These are phyloP conservation scores for Ceratothoa steindachneri DNA, from an alignment of 2,888 invertebrate genomes.

Conservation along the genomic window DNA sequence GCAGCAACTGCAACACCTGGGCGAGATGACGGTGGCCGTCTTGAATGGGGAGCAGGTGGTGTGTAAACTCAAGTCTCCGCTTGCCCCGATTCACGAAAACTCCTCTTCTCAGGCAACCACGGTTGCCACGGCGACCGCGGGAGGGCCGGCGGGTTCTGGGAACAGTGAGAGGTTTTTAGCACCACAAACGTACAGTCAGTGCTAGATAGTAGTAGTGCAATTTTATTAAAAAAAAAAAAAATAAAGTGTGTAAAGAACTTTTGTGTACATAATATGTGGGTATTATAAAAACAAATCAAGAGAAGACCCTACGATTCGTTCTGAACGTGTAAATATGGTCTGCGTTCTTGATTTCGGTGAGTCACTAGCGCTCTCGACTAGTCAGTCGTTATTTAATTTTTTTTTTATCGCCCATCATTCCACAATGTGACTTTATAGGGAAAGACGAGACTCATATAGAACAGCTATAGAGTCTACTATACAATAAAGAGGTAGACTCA, in stretches of 20 bases:
- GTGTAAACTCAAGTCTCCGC: conserved; percentile 42
- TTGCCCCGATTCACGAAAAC: conserved; percentile 43
- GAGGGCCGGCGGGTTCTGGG: conserved; percentile 29
- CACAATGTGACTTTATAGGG: no score
- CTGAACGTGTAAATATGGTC: conserved; percentile 30
- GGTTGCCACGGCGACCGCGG: conserved; percentile 26
- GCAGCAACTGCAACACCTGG: conserved; percentile 46
- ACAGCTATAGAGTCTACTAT: no score
- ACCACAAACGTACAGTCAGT: conserved; percentile 44
- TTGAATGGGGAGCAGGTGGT: conserved; percentile 46
- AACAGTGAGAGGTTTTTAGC: conserved; percentile 4
- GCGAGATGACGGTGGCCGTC: conserved; percentile 47
- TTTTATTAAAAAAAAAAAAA: no score
- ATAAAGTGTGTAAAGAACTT: neutral
- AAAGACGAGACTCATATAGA: no score
- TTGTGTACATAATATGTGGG: neutral
- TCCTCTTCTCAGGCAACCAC: conserved; percentile 19
- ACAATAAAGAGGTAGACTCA: neutral
- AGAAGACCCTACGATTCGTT: conserved; percentile 26
- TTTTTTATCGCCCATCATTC: no score
- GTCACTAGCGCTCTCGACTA: conserved; percentile 1
- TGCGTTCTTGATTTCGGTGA: no score
- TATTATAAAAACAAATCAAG: neutral
- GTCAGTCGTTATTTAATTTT: conserved; percentile 8
- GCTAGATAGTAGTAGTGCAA: conserved; percentile 17